Evolutionary conservation across 1,140 invertebrate species (phyloP).

Genomic region (Ostrea edulis): DNA sequence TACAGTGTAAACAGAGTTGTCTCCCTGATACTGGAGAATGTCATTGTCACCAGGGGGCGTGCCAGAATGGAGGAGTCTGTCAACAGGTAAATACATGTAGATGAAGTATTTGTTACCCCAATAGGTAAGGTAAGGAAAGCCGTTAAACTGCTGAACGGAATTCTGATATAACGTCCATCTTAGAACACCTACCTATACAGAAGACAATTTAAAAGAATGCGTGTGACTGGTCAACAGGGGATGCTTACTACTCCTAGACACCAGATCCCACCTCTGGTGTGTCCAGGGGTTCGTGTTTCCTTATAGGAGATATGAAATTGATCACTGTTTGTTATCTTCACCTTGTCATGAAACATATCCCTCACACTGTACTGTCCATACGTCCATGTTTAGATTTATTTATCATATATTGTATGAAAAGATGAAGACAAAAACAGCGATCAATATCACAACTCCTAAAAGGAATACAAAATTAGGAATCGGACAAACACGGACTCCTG

Average conservation of each 20-base stretch:
- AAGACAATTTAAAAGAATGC: not conserved
- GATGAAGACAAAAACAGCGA: not conserved
- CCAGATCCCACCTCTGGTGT: too few relatives aligned
- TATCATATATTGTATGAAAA: not conserved
- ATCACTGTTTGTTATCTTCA: too few relatives aligned
- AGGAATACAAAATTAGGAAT: not conserved
- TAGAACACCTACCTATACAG: not conserved
- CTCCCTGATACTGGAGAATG: slow-evolving; percentile 84
- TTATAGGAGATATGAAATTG: too few relatives aligned
- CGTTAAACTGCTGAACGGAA: not conserved
- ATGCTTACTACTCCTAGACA: too few relatives aligned
- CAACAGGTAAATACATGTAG: slow-evolving; percentile 41
- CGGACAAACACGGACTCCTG: not conserved
- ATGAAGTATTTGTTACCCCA: not conserved
- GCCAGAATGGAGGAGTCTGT: slow-evolving; percentile 57
- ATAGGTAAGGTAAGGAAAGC: not conserved
- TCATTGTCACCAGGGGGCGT: slow-evolving; percentile 87
- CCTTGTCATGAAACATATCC: too few relatives aligned
- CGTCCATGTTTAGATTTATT: not conserved
- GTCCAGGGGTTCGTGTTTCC: too few relatives aligned
- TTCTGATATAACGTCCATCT: not conserved
- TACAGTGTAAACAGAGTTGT: slow-evolving; percentile 77
- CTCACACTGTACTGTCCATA: too few relatives aligned
- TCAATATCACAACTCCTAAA: not conserved
- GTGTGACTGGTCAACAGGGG: too few relatives aligned